Base-by-base conservation (phyloP, 2,113 vertebrate genomes). In the Tachuris rubrigastra region DNA sequence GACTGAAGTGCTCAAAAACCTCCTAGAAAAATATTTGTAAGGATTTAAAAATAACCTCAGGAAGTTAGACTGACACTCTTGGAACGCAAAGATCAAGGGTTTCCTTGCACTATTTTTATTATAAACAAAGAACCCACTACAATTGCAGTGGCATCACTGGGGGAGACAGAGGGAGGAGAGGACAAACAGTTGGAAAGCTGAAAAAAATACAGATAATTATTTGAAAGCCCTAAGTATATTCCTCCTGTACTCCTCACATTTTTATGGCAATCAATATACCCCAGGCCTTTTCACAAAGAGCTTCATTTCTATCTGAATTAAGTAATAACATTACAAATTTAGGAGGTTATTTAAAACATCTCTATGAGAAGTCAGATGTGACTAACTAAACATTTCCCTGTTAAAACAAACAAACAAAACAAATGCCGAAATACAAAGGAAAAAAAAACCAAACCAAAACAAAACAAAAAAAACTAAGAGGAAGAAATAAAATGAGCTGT, bases 51-150 rank as follows among this genome's bases (percentile, higher is more conserved):
- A 93, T 77, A 97, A 94, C 49, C 44, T 87, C 77, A 89, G 91
- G 77, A 94, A 90, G 63, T 67, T 71, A 80, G 62, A 80, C 35
- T 95, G 92, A 95, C 92, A 80, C 37, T 82, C 56, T 73, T 76
- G 86, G 92, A 93, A 98, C 87, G 80, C 72, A 93, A 85, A 96
- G 86, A 97, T 73, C 91, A 97, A 93, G 81, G 59, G 74, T 91
- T 73, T 95, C 68, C 90, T 95, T 97, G 93, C 95, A 93, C 47
- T 95, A 87, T 88, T 91, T 95, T 93, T 87, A 81, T 74, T 90
- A 78, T 73, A 92, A 94, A 94, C 47, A 97, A 95, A 87, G 47
- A 92, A 66, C 22, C 37, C 58, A 74, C 85, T 93, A 85, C 91
- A 95, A 94, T 2, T 95, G 83, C 65, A 91, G 81, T 89, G 88